Conservation (phyloP, 2,888 invertebrate species). For the Agonopterix subpropinquella region DNA sequence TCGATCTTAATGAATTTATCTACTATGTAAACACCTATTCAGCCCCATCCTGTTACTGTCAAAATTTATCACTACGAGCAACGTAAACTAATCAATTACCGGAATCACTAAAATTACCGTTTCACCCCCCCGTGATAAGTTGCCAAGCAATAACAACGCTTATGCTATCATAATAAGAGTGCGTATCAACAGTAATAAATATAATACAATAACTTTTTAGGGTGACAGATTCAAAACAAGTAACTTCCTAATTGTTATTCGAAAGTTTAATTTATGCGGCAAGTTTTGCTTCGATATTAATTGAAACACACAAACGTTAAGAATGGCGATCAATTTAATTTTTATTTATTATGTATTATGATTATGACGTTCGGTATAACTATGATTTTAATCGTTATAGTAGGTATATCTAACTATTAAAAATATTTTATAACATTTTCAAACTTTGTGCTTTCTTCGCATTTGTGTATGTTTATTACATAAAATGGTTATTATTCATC, state of each 20-base stretch:
- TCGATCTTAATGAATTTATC: no score
- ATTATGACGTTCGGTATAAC: not conserved
- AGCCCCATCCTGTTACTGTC: not conserved
- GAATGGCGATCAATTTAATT: conserved; percentile 10
- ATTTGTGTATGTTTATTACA: no score
- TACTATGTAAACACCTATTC: no score
- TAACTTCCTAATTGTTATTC: conserved; percentile 47
- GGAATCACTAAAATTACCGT: not conserved
- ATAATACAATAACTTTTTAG: conserved; percentile 33
- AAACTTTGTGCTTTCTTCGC: no score
- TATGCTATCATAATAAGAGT: not conserved
- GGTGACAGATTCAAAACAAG: conserved; percentile 48
- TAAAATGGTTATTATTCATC: not conserved
- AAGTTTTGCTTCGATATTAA: conserved; percentile 45
- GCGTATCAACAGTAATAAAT: conserved; percentile 10
- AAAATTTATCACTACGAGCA: not conserved
- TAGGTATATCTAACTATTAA: no score
- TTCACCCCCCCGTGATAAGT: not conserved
- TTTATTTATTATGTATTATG: not conserved
- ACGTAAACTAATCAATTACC: conserved; percentile 3
- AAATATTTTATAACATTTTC: no score
- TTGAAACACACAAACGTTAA: conserved; percentile 26
- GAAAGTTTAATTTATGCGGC: conserved; percentile 55
- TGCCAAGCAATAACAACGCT: not conserved
- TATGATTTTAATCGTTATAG: no score